Evolutionary conservation across 2,797 vertebrate genomes (phyloP).

Genomic region (Sebastes dallii): DNA sequence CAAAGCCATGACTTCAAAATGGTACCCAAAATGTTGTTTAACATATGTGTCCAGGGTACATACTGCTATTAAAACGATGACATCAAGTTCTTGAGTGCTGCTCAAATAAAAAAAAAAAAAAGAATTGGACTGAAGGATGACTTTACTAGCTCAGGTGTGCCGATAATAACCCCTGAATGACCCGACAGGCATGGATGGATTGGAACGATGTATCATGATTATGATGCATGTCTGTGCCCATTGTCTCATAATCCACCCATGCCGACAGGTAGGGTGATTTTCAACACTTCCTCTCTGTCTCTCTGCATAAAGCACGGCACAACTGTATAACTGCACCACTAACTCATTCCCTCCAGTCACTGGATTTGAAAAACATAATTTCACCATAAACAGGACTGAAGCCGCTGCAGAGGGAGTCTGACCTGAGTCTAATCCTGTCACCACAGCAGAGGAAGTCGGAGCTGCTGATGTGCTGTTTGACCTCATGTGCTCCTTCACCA

Average conservation of each 20-base stretch:
- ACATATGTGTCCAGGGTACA: neutral
- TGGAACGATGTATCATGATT: too few relatives aligned
- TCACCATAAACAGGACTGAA: neutral
- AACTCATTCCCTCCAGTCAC: neutral
- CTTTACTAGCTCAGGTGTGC: neutral
- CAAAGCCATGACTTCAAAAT: neutral
- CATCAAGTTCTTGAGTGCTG: neutral
- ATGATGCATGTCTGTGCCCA: neutral
- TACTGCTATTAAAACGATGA: neutral
- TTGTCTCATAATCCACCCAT: neutral
- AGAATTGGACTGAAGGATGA: neutral
- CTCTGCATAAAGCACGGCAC: neutral
- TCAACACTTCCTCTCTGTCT: neutral
- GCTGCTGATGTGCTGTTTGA: slow-evolving; percentile 60
- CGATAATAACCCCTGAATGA: neutral
- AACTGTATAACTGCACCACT: neutral
- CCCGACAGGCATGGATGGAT: too few relatives aligned
- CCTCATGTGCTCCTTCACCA: slow-evolving; percentile 58
- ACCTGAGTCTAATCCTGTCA: slow-evolving; percentile 38
- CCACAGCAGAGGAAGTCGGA: slow-evolving; percentile 27
- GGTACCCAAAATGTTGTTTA: neutral
- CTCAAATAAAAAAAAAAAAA: neutral
- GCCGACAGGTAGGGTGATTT: neutral
- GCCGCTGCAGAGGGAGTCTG: slow-evolving; percentile 10
- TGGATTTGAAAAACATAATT: neutral